Percentiles rank a stretch among this genome's conserved stretches.
These are phyloP conservation scores for Paracentrotus lividus DNA, from an alignment of 53 echinoderm and acorn worm species.

Conservation along the genomic window DNA sequence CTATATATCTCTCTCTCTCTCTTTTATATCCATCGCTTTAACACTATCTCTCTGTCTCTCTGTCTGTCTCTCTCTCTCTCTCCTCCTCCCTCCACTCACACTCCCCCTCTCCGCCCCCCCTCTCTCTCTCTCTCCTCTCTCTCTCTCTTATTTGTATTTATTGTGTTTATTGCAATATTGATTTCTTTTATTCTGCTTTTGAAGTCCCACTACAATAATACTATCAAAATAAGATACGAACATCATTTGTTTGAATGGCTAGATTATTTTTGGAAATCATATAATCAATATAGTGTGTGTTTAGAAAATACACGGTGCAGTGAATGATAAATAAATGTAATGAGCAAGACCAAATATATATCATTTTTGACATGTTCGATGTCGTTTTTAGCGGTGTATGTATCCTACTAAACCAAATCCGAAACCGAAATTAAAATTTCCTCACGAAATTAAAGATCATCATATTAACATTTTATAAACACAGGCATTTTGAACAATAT, in stretches of 20 bases:
- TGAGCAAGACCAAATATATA: neutral
- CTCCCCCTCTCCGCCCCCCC: neutral
- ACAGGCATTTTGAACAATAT: neutral
- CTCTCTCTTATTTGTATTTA: neutral
- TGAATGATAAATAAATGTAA: neutral
- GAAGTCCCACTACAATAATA: neutral
- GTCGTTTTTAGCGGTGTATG: too few relatives aligned
- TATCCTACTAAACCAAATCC: too few relatives aligned
- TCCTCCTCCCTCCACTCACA: neutral
- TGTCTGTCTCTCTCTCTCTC: neutral
- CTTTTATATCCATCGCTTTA: neutral
- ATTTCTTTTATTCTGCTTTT: neutral
- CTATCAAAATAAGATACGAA: neutral
- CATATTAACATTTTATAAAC: neutral
- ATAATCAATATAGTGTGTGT: neutral
- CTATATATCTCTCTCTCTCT: neutral
- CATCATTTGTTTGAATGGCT: constrained; percentile 47
- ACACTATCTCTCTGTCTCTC: neutral
- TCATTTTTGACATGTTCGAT: too few relatives aligned
- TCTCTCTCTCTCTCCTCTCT: neutral
- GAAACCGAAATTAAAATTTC: neutral
- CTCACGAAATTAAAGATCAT: neutral
- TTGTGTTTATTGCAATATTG: neutral
- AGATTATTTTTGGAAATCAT: constrained; percentile 47
- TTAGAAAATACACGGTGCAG: neutral